Conservation (phyloP, 2,113 vertebrate species). For the Murina feae region DNA sequence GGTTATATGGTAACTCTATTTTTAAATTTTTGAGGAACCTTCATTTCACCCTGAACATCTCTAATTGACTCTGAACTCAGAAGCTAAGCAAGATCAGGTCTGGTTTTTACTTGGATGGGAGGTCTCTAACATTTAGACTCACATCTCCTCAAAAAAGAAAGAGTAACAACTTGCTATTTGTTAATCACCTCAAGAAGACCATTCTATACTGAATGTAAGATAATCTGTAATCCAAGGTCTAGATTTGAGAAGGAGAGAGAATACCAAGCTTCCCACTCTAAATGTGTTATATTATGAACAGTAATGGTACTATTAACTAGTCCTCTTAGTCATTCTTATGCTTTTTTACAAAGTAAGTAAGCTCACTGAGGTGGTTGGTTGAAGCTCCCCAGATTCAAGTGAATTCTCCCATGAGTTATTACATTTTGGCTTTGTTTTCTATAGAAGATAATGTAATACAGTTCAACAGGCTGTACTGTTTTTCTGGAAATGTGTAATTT, state of each 20-base stretch:
- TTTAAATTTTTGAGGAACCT: neutral
- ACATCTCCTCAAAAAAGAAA: neutral
- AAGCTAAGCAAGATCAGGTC: neutral
- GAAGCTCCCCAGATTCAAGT: neutral
- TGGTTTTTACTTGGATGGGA: neutral
- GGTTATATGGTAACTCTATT: neutral
- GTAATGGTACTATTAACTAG: rapidly evolving
- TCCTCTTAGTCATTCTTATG: too few species aligned
- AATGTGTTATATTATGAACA: rapidly evolving
- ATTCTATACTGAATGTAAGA: neutral
- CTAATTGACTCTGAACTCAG: neutral
- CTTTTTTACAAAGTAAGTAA: neutral
- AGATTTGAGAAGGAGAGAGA: neutral
- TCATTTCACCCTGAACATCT: neutral
- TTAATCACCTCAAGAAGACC: neutral
- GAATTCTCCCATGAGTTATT: neutral
- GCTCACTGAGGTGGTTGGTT: neutral
- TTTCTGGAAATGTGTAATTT: neutral
- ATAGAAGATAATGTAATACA: neutral
- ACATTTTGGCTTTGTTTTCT: neutral
- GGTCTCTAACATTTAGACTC: neutral
- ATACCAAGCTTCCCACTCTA: neutral
- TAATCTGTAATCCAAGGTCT: neutral
- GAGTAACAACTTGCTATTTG: neutral
- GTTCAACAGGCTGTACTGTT: neutral